phyloP scores from a whole-genome alignment of 1,140 invertebrate species.

The Bombus waltoni region DNA sequence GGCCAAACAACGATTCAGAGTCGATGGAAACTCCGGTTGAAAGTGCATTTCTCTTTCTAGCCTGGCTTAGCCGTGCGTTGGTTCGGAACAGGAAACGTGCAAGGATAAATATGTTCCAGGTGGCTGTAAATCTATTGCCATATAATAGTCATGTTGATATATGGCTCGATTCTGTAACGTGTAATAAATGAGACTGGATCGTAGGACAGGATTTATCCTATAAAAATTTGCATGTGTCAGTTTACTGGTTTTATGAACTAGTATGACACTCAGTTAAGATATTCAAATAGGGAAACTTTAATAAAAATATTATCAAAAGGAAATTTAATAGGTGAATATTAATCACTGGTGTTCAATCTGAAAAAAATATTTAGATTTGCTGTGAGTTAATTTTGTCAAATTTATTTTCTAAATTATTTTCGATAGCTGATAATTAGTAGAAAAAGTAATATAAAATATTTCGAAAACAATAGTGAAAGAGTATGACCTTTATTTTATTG shows the following conservation, averaged over 20 bases:
- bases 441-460: background rate
- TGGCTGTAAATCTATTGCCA: background rate
- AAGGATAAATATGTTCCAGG: background rate
- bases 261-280: background rate
- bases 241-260: background rate
- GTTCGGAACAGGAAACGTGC: background rate
- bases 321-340: background rate
- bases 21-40: background rate
- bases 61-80: background rate
- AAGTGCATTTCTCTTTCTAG: background rate
- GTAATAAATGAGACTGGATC: background rate
- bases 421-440: background rate
- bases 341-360: background rate
- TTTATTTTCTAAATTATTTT: background rate
- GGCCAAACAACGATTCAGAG: background rate
- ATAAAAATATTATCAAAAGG: background rate
- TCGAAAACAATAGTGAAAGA: background rate
- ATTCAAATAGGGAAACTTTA: background rate
- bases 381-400: background rate
- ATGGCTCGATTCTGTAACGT: background rate
- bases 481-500: background rate
- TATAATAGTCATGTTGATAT: background rate
- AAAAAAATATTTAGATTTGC: background rate
- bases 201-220: background rate
- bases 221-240: background rate